Percentiles rank a stretch among this genome's conserved stretches.
Conservation (phyloP, 2,113 vertebrate species). For the Mus spicilegus region DNA sequence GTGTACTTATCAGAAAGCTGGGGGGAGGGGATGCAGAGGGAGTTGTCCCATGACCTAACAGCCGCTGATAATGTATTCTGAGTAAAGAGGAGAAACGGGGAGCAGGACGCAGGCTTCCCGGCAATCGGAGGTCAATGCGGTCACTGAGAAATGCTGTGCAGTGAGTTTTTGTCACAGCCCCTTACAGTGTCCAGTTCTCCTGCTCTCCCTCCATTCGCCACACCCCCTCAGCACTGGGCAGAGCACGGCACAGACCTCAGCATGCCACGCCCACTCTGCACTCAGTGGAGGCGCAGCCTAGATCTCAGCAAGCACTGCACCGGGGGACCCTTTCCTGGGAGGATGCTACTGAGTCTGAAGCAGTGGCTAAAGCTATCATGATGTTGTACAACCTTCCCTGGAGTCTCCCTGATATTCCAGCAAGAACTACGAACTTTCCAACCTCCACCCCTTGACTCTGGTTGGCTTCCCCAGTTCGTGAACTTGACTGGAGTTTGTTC, state of each 20-base stretch:
- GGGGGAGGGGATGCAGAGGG: background rate
- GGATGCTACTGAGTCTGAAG: background rate
- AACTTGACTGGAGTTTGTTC: conserved; percentile 32
- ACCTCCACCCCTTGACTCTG: conserved; percentile 9
- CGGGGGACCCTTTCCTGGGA: background rate
- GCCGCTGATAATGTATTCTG: conserved; percentile 12
- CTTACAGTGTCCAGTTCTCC: background rate
- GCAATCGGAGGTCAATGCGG: background rate
- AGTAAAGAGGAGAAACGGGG: background rate
- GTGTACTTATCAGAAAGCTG: conserved; percentile 18
- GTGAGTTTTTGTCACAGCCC: too few species aligned
- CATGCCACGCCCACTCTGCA: background rate
- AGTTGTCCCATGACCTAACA: conserved; percentile 38
- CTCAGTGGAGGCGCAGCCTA: background rate
- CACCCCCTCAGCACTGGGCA: too few species aligned
- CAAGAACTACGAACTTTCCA: conserved; percentile 42
- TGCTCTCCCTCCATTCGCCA: background rate
- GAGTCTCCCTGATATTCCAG: background rate
- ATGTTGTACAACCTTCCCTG: conserved; percentile 14
- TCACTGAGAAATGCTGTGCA: background rate
- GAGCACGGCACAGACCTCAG: background rate
- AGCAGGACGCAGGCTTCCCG: background rate
- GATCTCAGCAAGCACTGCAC: background rate
- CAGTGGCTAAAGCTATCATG: conserved; percentile 17
- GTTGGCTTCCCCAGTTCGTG: background rate